phyloP scores from a whole-genome alignment of 1,140 invertebrate genomes.

The Branchinecta lynchi region DNA sequence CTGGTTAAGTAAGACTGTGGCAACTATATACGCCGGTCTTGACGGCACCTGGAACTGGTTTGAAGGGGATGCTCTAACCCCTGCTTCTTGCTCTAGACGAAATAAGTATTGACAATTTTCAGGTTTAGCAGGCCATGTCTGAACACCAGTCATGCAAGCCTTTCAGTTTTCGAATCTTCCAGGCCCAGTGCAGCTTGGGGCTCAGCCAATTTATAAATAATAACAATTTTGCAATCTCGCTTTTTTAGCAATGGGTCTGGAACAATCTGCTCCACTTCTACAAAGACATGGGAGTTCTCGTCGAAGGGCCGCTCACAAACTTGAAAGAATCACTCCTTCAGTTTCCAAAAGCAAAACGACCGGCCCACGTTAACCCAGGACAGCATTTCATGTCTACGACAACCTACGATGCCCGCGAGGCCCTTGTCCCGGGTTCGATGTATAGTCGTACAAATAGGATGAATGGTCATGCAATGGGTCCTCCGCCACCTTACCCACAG shows the following conservation, averaged over 20 bases:
- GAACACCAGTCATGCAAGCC: too few species aligned
- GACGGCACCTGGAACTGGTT: too few species aligned
- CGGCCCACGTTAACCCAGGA: slow-evolving; percentile 88
- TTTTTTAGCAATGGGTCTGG: slow-evolving; percentile 73
- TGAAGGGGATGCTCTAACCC: too few species aligned
- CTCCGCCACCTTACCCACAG: slow-evolving; percentile 10
- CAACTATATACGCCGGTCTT: too few species aligned
- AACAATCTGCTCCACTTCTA: slow-evolving; percentile 95
- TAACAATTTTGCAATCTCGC: neutral
- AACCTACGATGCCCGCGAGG: slow-evolving; percentile 71
- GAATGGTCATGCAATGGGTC: slow-evolving; percentile 20
- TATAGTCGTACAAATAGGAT: slow-evolving; percentile 51
- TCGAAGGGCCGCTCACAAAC: slow-evolving; percentile 95
- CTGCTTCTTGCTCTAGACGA: too few species aligned
- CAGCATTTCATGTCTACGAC: slow-evolving; percentile 93
- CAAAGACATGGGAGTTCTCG: slow-evolving; percentile 92
- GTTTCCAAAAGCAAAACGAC: slow-evolving; percentile 90
- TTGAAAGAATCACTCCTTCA: slow-evolving; percentile 92
- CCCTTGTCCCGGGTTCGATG: slow-evolving; percentile 59
- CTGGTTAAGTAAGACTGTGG: too few species aligned
- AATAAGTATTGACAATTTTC: too few species aligned
- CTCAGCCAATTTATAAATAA: too few species aligned
- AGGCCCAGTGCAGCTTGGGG: too few species aligned
- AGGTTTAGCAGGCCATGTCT: too few species aligned
- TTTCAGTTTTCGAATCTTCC: too few species aligned